Base-by-base conservation (phyloP, 2,888 invertebrate species). In the Patella ulyssiponensis region DNA sequence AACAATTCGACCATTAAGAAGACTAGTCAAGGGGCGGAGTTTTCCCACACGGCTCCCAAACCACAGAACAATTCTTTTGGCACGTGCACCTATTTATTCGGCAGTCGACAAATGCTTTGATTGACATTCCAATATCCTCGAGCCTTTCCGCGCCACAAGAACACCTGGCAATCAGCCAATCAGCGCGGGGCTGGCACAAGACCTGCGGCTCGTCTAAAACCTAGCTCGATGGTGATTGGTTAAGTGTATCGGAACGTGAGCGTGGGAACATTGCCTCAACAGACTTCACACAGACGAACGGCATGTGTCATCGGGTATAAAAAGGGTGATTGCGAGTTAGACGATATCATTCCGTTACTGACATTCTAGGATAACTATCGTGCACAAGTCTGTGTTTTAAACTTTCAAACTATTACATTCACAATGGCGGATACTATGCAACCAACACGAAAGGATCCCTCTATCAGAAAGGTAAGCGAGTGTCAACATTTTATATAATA, bases 31-130 rank as follows among this genome's bases (percentile, higher is more conserved):
- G 77, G 77, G 88, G 88, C 85, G 88, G 83, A 80, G 88, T 87
- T 88, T 88, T 88, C 88, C 88, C 88, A 88, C 87, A 86, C 84
- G 84, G 83, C 82, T 82, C 83, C 78, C 79, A 75, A 82, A 79
- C 83, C 79, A 82, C 82, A 78, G 81, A 79, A 84, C 84, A 86
- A 85, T 86, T 81, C 82, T 71, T 74, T 72, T 70, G 87, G 84
- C 87, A 86, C 87, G 86, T 85, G 87, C 83, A 83, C 77, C 79
- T 81, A 81, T 84, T 83, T 83, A 84, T 81, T 75, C 81, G 80
- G 76, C 84, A 80, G 79, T 80, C 80, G 82, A 84, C 84, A 80
- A 79, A 81, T 58, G 76, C 71, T 72, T 77, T 86, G 86, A 86
- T 85, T 86, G 86, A 85, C 86, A 84, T 83, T 58, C 75, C 78